phyloP scores from a whole-genome alignment of 2,797 vertebrate species.

The Manis crassicaudata region DNA sequence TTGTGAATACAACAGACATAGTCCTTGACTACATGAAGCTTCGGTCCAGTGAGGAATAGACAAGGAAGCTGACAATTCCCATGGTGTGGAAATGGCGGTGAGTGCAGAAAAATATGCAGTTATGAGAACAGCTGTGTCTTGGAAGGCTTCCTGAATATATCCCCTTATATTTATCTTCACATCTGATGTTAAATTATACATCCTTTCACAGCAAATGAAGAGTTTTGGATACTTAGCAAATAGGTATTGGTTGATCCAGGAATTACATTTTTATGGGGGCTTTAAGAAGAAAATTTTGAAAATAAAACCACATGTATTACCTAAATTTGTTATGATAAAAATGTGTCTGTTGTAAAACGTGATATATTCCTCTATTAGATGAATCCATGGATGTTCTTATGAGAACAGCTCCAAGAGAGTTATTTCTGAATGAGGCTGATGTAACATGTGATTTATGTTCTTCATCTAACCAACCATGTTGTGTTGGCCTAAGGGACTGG shows the following conservation, averaged over 20 bases:
- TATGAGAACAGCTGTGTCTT: neutral
- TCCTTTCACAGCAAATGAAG: neutral
- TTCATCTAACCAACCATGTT: neutral
- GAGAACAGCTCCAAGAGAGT: neutral
- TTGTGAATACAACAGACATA: constrained; percentile 6
- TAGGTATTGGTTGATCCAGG: neutral
- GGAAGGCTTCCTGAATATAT: neutral
- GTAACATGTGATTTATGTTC: neutral
- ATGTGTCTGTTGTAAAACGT: neutral
- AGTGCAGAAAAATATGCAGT: neutral
- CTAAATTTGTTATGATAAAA: neutral
- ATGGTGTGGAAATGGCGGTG: neutral
- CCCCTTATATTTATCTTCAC: neutral
- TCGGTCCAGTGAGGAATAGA: neutral
- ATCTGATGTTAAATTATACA: neutral
- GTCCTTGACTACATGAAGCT: neutral
- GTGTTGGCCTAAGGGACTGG: neutral
- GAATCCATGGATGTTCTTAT: neutral
- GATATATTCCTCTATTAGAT: neutral
- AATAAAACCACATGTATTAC: neutral
- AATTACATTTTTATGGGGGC: neutral
- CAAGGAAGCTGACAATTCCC: neutral
- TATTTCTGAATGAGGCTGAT: neutral
- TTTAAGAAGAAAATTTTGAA: neutral
- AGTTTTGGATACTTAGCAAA: neutral